Evolutionary conservation across 1,140 invertebrate species (phyloP), one percentile per base, ranked within the genome.

Genomic region (Batillaria attramentaria): DNA sequence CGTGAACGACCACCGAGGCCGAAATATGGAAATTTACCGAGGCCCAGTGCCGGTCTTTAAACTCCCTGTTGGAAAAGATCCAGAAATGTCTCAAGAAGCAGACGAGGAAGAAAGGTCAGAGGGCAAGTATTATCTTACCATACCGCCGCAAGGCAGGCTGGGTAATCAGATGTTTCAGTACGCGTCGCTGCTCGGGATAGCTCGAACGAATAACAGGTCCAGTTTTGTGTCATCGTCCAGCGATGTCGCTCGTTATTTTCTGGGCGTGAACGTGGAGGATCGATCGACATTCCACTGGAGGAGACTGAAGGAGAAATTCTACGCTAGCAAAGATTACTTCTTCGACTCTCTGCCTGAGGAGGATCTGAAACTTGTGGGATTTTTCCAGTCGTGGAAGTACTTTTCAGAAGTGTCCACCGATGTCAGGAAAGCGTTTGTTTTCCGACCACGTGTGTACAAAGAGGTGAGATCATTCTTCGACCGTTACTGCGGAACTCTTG

Each of bases 371-470:
- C 41, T 86, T 2, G 33, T 66, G 6, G 82, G 81, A 2, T 86
- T 82, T 60, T 72, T 84, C 31, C 85, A 86, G 72, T 84, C 84
- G 2, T 87, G 85, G 85, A 82, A 82, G 39, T 87, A 85, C 60
- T 87, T 87, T 65, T 39, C 62, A 4, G 72, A 80, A 4, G 57
- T 83, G 28, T 39, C 39, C n/a, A 16, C 60, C 1, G 41, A 79
- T 46, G 50, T 86, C 35, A 77, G 69, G 50, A 78, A 76, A 54
- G 79, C 85, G 50, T 85, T 84, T 69, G 76, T 33, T 62, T 83
- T 87, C 62, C 73, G 69, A 35, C 41, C 43, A 2, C 6, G 77
- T 43, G 57, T 85, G 10, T 42, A 77, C 35, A 35, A 65, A 18
- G 46, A 79, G 13, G 80, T 78, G 20, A 65, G 62, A 24, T 62